Evolutionary conservation across 2,797 vertebrate species (phyloP).

Genomic region (Lepilemur septentrionalis): DNA sequence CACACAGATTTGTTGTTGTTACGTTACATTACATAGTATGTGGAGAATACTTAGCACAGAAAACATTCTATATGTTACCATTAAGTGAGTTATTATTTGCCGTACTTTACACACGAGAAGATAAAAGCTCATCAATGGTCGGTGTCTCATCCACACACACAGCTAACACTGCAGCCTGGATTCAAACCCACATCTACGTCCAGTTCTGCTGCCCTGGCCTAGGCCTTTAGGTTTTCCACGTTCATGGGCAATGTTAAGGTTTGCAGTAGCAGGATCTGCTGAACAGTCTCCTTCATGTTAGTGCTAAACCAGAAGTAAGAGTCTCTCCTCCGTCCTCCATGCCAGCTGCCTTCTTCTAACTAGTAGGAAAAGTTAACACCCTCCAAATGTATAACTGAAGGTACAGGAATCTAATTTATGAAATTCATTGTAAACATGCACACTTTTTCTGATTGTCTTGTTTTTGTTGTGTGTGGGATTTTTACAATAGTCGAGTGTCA

Average conservation of each 20-base stretch:
- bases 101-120: not conserved
- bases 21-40: not conserved
- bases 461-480: not conserved
- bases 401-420: not conserved
- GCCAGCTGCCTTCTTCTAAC: not conserved
- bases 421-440: not conserved
- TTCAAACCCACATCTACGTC: not conserved
- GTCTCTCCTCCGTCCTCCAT: not conserved
- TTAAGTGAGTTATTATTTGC: not conserved
- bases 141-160: not conserved
- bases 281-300: not conserved
- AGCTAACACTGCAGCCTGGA: not conserved
- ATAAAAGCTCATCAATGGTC: not conserved
- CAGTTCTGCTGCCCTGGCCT: no score
- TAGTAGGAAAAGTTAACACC: not conserved
- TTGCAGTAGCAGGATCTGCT: not conserved
- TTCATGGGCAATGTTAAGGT: rapidly evolving
- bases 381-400: not conserved
- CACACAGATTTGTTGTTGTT: not conserved
- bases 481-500: not conserved
- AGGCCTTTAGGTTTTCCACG: not conserved
- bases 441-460: not conserved
- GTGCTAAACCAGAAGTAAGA: not conserved
- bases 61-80: not conserved
- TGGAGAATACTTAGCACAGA: not conserved